phyloP scores from a whole-genome alignment of 2,797 vertebrate species.

The Paratrypauchen microcephalus region DNA sequence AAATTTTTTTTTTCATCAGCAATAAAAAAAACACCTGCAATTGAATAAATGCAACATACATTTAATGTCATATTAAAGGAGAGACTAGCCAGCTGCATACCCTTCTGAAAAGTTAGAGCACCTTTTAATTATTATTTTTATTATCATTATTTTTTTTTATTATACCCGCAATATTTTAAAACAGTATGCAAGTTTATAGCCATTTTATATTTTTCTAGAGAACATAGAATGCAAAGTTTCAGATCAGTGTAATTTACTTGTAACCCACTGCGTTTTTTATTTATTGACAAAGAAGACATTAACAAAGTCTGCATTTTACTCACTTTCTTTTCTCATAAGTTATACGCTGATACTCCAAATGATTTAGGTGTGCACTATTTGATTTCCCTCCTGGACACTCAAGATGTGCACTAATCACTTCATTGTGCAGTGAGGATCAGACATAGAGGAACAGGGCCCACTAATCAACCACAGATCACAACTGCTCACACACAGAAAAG shows the following conservation, averaged over 20 bases:
- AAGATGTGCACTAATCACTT: slow-evolving; percentile 71
- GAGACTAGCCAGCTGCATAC: too few species aligned
- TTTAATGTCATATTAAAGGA: too few species aligned
- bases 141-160: too few species aligned
- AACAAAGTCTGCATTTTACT: background rate
- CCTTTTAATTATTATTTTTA: too few species aligned
- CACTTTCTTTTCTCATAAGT: slow-evolving; percentile 22
- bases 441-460: slow-evolving; percentile 36
- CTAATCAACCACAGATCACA: slow-evolving; percentile 58
- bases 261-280: background rate
- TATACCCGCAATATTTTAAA: too few species aligned
- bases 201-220: too few species aligned
- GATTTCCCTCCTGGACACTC: slow-evolving; percentile 32
- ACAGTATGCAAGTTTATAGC: too few species aligned
- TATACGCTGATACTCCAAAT: slow-evolving; percentile 23
- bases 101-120: too few species aligned
- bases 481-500: slow-evolving; percentile 36
- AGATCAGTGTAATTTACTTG: background rate
- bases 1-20: too few species aligned
- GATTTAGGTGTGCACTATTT: slow-evolving; percentile 51
- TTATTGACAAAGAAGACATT: background rate
- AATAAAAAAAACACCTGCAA: too few species aligned
- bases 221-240: background rate
- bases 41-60: too few species aligned
- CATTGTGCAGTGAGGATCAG: slow-evolving; percentile 49